Evolutionary conservation across 2,888 invertebrate species (phyloP).

Genomic region (Amphipoea oculea): DNA sequence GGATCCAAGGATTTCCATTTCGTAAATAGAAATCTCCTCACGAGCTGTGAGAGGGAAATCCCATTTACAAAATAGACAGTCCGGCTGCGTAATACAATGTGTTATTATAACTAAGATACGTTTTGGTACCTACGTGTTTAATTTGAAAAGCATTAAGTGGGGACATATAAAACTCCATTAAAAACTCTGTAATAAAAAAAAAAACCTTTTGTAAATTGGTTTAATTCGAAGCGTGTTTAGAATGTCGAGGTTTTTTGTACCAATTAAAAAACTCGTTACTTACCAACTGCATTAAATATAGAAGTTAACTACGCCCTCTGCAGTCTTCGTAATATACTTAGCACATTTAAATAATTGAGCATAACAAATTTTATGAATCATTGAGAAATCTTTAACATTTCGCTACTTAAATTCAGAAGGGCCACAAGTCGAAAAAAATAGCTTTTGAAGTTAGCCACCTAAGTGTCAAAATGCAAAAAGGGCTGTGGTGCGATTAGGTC

Average conservation of each 20-base stretch:
- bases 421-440: too few relatives aligned
- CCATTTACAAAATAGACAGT: conserved; percentile 39
- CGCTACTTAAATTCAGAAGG: too few relatives aligned
- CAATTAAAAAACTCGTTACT: not conserved
- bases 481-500: too few relatives aligned
- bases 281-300: not conserved
- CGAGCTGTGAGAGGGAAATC: conserved; percentile 20
- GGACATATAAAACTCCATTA: not conserved
- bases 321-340: not conserved
- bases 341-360: not conserved
- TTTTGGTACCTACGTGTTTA: conserved; percentile 4
- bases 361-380: not conserved
- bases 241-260: not conserved
- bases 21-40: conserved; percentile 34
- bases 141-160: not conserved
- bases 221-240: not conserved
- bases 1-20: conserved; percentile 30
- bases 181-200: not conserved
- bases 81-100: conserved; percentile 12
- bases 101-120: conserved; percentile 6
- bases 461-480: too few relatives aligned
- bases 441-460: too few relatives aligned
- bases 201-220: not conserved
- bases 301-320: not conserved
- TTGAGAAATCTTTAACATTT: not conserved